Conservation (phyloP, 2,797 vertebrate species). For the Ptychobarbus kaznakovi region DNA sequence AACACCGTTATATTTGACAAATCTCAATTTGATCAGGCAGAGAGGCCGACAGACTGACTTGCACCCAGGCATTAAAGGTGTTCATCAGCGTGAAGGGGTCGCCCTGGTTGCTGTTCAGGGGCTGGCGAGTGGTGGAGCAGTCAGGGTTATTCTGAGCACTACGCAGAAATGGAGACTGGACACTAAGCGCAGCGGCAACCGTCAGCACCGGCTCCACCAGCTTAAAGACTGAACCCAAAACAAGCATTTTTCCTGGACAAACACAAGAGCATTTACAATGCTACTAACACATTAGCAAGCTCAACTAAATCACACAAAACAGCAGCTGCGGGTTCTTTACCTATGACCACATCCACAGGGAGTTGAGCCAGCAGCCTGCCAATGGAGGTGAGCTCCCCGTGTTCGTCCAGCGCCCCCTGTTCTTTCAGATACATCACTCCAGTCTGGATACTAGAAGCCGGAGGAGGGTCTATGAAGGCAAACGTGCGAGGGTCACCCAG, state of each 20-base stretch:
- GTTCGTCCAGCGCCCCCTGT: constrained; percentile 87
- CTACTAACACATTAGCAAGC: not conserved
- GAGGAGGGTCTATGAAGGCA: constrained; percentile 90
- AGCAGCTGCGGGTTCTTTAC: constrained; percentile 66
- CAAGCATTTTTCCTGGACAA: constrained; percentile 89
- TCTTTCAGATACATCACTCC: constrained; percentile 87
- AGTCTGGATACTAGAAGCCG: constrained; percentile 85
- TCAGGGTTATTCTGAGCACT: constrained; percentile 82
- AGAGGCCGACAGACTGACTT: too few relatives aligned
- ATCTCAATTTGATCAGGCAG: too few relatives aligned
- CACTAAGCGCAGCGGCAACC: constrained; percentile 85
- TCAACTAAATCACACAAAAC: not conserved
- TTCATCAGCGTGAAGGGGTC: constrained; percentile 93
- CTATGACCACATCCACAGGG: constrained; percentile 92
- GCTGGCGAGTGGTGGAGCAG: constrained; percentile 77
- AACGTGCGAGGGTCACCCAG: constrained; percentile 90
- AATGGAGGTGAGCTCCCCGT: constrained; percentile 83
- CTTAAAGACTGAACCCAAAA: constrained; percentile 85
- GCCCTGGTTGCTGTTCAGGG: constrained; percentile 87
- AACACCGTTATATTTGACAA: not conserved
- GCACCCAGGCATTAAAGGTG: constrained; percentile 90
- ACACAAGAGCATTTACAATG: constrained; percentile 7
- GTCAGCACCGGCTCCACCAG: constrained; percentile 87
- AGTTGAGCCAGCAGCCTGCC: constrained; percentile 89
- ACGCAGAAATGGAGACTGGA: constrained; percentile 89